These are phyloP conservation scores for Nycteola revayana DNA, from an alignment of 2,888 invertebrate species.

Conservation along the genomic window DNA sequence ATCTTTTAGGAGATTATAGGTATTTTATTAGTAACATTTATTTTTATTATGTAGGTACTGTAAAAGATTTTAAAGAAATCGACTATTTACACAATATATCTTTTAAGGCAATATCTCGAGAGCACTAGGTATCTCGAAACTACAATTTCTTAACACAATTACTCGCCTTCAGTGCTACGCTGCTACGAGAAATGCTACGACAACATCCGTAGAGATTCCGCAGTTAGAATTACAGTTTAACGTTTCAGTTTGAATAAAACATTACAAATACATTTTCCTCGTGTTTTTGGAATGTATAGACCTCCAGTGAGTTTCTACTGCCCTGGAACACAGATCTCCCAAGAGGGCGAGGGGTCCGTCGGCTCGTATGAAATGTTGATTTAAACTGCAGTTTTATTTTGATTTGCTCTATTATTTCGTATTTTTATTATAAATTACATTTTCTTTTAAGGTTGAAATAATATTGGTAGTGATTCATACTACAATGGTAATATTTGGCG, in stretches of 20 bases:
- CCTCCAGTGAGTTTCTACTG: not conserved
- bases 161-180: constrained; percentile 12
- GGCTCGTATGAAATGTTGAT: constrained; percentile 36
- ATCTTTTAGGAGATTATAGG: too few species aligned
- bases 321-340: constrained; percentile 11
- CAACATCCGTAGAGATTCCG: constrained; percentile 22
- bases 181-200: constrained; percentile 24
- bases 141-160: constrained; percentile 23
- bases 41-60: too few species aligned
- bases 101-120: constrained; percentile 16
- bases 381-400: constrained; percentile 31
- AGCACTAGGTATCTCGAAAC: constrained; percentile 8
- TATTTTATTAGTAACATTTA: too few species aligned
- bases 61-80: too few species aligned
- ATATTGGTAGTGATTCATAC: not conserved
- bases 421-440: constrained; percentile 11
- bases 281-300: constrained; percentile 3
- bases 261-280: constrained; percentile 19
- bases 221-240: constrained; percentile 20
- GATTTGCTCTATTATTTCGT: constrained; percentile 28
- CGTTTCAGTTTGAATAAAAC: constrained; percentile 13
- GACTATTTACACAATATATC: constrained; percentile 4
- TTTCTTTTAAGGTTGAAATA: constrained; percentile 5
- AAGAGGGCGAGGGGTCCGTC: not conserved
- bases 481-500: too few species aligned